These are phyloP conservation scores for Petrolisthes manimaculis DNA, from an alignment of 2,888 invertebrate species.

Conservation along the genomic window DNA sequence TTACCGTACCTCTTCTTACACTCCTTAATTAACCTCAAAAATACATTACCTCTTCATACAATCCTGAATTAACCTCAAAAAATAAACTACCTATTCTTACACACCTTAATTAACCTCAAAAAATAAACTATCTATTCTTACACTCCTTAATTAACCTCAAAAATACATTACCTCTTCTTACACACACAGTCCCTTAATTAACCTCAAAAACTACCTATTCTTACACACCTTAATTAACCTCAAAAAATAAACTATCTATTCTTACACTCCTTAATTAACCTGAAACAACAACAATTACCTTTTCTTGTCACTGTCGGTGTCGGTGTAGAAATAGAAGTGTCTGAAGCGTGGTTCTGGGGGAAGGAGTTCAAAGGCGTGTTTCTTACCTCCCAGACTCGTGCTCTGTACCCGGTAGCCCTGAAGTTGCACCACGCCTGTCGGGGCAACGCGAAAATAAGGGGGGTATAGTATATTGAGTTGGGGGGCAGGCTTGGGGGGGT, in stretches of 20 bases:
- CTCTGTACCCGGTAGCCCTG: slow-evolving; percentile 94
- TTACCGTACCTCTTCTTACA: not conserved
- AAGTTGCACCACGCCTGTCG: slow-evolving; percentile 90
- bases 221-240: not conserved
- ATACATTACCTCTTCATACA: not conserved
- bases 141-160: not conserved
- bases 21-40: not conserved
- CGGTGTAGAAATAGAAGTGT: slow-evolving; percentile 92
- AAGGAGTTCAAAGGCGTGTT: slow-evolving; percentile 90
- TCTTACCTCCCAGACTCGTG: slow-evolving; percentile 83
- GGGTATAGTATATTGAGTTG: not conserved
- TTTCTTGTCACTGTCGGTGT: slow-evolving; percentile 94
- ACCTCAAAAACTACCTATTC: not conserved
- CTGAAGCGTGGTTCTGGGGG: slow-evolving; percentile 89
- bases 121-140: not conserved
- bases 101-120: not conserved
- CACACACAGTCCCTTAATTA: slow-evolving; percentile 69
- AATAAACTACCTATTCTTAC: not conserved
- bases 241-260: not conserved
- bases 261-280: not conserved
- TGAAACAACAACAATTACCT: not conserved
- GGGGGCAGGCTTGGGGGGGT: not conserved
- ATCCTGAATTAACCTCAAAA: not conserved
- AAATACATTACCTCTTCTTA: not conserved
- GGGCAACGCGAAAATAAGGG: too few relatives aligned